A percentile compares a stretch with the other conserved stretches of the same genome.
Conservation (phyloP, 1,140 invertebrate species). For the Oedothorax gibbosus region DNA sequence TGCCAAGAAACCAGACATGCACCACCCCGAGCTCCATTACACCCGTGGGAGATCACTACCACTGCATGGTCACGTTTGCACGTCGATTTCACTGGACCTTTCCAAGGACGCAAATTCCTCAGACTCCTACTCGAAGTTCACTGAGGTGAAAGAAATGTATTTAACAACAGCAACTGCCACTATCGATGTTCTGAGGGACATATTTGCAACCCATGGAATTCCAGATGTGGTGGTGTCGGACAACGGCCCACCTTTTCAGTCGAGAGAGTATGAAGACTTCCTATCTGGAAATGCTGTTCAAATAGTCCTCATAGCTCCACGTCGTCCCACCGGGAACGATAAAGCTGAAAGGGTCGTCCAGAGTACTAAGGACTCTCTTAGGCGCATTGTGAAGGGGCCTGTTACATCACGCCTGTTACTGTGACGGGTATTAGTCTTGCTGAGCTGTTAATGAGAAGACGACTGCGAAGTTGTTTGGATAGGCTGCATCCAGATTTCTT, state of each 20-base stretch:
- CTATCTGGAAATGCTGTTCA: too few relatives aligned
- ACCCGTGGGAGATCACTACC: not conserved
- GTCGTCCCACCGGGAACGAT: not conserved
- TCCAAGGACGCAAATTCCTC: too few relatives aligned
- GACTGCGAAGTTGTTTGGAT: not conserved
- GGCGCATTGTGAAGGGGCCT: not conserved
- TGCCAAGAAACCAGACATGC: too few relatives aligned
- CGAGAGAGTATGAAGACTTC: too few relatives aligned
- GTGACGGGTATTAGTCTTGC: too few relatives aligned
- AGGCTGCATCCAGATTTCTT: conserved; percentile 17
- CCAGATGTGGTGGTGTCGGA: not conserved
- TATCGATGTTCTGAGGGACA: not conserved
- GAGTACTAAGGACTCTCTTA: conserved; percentile 9
- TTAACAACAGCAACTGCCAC: not conserved
- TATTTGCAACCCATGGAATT: not conserved
- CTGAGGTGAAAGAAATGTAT: conserved; percentile 64
- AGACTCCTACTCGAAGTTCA: too few relatives aligned
- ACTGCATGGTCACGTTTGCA: conserved; percentile 68
- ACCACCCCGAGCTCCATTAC: not conserved
- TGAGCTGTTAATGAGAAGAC: not conserved
- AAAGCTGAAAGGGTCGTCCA: conserved; percentile 9
- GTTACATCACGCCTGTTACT: conserved; percentile 3
- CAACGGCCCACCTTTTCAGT: too few relatives aligned
- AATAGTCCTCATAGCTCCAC: not conserved
- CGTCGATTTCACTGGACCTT: conserved; percentile 69